Evolutionary conservation across 2,888 invertebrate species (phyloP).

Genomic region (Axea sp.): DNA sequence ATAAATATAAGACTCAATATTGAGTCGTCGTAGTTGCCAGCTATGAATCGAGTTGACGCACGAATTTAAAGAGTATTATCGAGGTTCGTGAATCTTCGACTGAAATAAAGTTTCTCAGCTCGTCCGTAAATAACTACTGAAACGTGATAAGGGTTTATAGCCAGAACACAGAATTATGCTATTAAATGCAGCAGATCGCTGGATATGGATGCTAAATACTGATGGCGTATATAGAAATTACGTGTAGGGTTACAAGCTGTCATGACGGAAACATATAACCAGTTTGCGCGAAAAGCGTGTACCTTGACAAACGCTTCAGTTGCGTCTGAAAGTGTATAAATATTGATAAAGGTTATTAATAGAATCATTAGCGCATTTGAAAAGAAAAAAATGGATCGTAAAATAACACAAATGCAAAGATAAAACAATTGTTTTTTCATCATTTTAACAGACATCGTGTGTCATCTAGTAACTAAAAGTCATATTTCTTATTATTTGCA

Average conservation of each 20-base stretch:
- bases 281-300: constrained; percentile 18
- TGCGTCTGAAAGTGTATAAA: constrained; percentile 15
- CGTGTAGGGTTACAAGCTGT: constrained; percentile 51
- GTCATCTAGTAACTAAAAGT: too few species aligned
- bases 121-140: constrained; percentile 56
- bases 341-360: constrained; percentile 26
- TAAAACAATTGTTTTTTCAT: background rate
- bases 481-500: too few species aligned
- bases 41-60: constrained; percentile 34
- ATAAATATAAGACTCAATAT: constrained; percentile 22
- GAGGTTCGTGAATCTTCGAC: constrained; percentile 47
- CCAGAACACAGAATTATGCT: constrained; percentile 67
- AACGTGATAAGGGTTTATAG: constrained; percentile 61
- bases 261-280: constrained; percentile 32
- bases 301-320: constrained; percentile 9
- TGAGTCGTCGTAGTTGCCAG: constrained; percentile 24
- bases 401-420: constrained; percentile 4
- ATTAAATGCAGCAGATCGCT: constrained; percentile 67
- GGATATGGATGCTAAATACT: constrained; percentile 69
- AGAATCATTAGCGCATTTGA: constrained; percentile 36
- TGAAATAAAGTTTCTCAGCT: constrained; percentile 47
- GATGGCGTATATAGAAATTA: constrained; percentile 57
- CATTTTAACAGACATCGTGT: too few species aligned
- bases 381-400: constrained; percentile 16
- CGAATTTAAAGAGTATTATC: constrained; percentile 47